Base-by-base conservation (phyloP, 92 coral and sea anemone genomes). In the Paramuricea clavata region DNA sequence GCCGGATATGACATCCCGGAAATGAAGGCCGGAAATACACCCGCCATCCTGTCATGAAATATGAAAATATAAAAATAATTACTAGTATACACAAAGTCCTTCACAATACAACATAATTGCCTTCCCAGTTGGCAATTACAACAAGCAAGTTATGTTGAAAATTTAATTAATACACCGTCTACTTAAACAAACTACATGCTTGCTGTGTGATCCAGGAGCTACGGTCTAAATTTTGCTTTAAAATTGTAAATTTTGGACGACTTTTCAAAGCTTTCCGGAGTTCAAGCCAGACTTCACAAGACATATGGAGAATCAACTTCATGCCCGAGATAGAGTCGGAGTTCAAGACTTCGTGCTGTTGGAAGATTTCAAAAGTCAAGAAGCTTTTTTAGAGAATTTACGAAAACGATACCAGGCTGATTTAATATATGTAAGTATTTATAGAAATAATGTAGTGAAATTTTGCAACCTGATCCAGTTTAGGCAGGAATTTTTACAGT, bases 341-440 rank as follows among this genome's bases (percentile, higher is more conserved):
- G 99, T 97, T 23, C 99, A 97, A 76, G 99, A 97, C 78, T 97
- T 97, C 47, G 98, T 97, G 34, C 95, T 97, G 64, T 91, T 97
- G 28, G 99, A 97, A 59, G 97, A 97, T 83, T 97, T 91, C 82
- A 92, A 67, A 19, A 97, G 92, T 89, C 95, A 93, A 41, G 97
- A 97, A 74, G 99, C 99, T 0, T 97, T 97, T 62, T 50, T 97
- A 54, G 98, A 94, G 72, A 97, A 97, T 85, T 88, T 97, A 19
- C 87, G 91, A 69, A 97, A 97, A 60, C 96, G 99, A 35, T 97
- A 94, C 94, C 88, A 97, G 15, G 94, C 98, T 25, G 93, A 92
- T 70, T 89, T 93, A 60, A 97, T 97, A 81, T 97, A 97, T 81
- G 99, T 97, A 81, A 94, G 99, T 97, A 57, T 19, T n/a, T n/a